Conservation (phyloP, 2,113 vertebrate genomes). For the Ia io region DNA sequence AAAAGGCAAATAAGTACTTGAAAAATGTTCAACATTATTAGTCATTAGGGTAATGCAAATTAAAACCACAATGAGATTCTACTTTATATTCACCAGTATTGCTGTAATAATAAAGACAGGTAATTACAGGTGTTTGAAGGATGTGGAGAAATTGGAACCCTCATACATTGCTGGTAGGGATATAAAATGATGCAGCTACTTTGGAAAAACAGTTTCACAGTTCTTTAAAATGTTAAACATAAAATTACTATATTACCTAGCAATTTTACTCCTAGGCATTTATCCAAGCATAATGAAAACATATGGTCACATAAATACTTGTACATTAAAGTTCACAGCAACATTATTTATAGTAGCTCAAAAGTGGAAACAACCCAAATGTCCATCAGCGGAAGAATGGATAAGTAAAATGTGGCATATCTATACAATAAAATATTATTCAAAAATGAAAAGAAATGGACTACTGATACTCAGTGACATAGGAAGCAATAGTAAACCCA, state of each 20-base stretch:
- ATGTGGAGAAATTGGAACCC: background rate
- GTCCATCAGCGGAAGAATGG: background rate
- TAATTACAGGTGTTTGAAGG: background rate
- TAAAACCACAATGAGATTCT: background rate
- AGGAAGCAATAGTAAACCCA: background rate
- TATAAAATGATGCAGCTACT: background rate
- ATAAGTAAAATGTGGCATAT: background rate
- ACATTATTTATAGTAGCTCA: background rate
- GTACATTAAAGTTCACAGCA: background rate
- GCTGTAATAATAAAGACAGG: background rate
- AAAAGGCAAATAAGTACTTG: background rate
- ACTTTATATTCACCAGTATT: background rate
- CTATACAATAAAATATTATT: background rate
- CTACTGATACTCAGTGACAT: background rate
- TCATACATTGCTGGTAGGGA: background rate
- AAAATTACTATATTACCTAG: background rate
- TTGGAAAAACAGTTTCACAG: background rate
- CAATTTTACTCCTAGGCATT: background rate
- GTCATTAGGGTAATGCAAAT: background rate
- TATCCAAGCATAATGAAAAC: background rate
- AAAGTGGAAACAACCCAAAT: background rate
- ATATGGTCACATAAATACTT: background rate
- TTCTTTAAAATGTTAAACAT: background rate
- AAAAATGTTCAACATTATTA: background rate
- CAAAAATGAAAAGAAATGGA: background rate